Evolutionary conservation across 2,113 vertebrate species (phyloP).

Genomic region (Alligator mississippiensis): DNA sequence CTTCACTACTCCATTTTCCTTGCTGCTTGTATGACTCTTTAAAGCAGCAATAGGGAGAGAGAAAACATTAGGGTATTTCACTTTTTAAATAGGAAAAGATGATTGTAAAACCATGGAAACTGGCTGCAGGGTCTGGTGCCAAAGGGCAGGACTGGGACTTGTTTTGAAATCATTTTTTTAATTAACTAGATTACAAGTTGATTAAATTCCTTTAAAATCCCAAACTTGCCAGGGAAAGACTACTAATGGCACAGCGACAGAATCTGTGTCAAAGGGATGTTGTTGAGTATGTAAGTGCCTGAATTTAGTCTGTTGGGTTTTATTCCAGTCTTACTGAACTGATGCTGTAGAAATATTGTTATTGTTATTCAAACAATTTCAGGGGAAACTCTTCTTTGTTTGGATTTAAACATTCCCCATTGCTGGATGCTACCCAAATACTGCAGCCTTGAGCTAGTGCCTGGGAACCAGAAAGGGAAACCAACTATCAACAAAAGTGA

Average conservation of each 20-base stretch:
- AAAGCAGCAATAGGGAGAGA: fast-evolving
- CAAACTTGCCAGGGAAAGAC: neutral
- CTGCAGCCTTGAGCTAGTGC: fast-evolving
- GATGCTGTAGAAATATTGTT: neutral
- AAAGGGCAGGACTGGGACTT: fast-evolving
- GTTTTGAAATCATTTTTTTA: neutral
- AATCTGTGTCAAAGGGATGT: fast-evolving
- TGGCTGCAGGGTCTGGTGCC: too few species aligned
- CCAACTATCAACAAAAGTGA: neutral
- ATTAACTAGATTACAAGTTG: neutral
- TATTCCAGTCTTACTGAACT: fast-evolving
- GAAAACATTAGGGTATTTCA: neutral
- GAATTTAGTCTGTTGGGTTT: neutral
- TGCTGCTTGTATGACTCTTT: neutral
- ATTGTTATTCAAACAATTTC: neutral
- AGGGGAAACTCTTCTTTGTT: neutral
- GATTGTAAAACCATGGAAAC: neutral
- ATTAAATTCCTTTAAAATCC: fast-evolving
- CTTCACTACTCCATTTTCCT: neutral
- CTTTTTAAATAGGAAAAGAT: neutral
- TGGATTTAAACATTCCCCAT: neutral
- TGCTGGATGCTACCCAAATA: neutral
- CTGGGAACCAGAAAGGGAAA: neutral
- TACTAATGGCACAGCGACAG: fast-evolving
- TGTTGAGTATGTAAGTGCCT: fast-evolving